Base-by-base conservation (phyloP, 2,888 invertebrate species). In the Molorchus minor region DNA sequence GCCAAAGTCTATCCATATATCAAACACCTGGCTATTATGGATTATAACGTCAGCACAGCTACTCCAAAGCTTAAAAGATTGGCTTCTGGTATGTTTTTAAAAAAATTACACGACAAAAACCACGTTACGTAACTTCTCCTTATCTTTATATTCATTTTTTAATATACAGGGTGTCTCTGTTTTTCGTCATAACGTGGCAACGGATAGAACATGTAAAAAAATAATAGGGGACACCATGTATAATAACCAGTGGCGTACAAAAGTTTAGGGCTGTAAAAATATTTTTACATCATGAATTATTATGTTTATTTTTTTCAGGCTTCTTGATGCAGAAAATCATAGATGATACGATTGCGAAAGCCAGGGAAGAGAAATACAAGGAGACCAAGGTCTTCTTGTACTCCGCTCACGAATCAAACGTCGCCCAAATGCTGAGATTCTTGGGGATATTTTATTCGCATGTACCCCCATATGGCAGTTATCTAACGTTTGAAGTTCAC, bases 41-140 rank as follows among this genome's bases (percentile, higher is more conserved):
- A 80, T 8, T 82, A 82, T 54, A 79, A 51, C 70, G 81, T 38
- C 64, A 77, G 47, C 76, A 75, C 71, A 71, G 74, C 61, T 71
- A 77, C 65, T 10, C 19, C 58, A 13, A 54, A 66, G 15, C 25
- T 73, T 38, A 68, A 64, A 38, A 64, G 65, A 51, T 59, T 64
- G 13, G 58, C 61, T 16, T 67, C 71, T 35, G 71, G 72, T 69
- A 62, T 44, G 51, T 13, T 38, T 35, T 20, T 1, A 2, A 51
- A 49, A 33, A 15, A 1, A 33, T n/a, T 44, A 13, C 10, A 10
- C 12, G n/a, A n/a, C n/a, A n/a, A n/a, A n/a, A n/a, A n/a, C n/a
- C n/a, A n/a, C n/a, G n/a, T n/a, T 21, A 16, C 33, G 2, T 12
- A 46, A 16, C 2, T 19, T 17, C 5, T 38, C 19, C 4, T 25